phyloP scores from a whole-genome alignment of 2,113 vertebrate genomes.

The Myotis lucifugus region DNA sequence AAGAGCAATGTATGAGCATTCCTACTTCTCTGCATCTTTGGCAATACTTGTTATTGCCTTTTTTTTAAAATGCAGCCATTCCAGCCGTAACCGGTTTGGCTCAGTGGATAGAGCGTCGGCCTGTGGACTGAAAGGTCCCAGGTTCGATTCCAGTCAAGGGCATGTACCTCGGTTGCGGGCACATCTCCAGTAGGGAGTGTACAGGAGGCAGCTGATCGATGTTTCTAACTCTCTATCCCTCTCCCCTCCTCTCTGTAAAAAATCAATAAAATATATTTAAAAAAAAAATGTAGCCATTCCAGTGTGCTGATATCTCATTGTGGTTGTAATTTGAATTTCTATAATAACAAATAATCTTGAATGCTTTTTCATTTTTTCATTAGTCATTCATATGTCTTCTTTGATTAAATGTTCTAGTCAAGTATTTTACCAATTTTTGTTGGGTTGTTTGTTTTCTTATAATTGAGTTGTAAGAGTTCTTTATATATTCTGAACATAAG shows the following conservation, averaged over 20 bases:
- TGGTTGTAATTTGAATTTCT: slow-evolving; percentile 41
- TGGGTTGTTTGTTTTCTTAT: background rate
- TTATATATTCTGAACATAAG: slow-evolving; percentile 41
- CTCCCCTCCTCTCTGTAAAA: no score
- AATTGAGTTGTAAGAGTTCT: slow-evolving; percentile 35
- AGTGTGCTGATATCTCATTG: background rate
- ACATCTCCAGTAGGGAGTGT: no score
- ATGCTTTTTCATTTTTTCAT: background rate
- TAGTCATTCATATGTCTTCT: background rate
- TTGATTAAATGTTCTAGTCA: slow-evolving; percentile 20
- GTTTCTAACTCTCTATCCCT: no score
- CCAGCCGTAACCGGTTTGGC: no score
- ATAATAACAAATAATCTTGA: slow-evolving; percentile 16
- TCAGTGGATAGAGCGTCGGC: no score
- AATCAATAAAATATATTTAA: no score
- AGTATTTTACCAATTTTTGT: background rate
- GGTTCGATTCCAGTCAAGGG: no score
- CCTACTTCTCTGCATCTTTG: background rate
- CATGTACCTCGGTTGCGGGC: no score
- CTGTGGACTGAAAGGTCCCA: no score
- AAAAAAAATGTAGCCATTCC: background rate
- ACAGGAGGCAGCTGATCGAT: no score
- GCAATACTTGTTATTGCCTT: background rate
- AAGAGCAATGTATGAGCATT: background rate
- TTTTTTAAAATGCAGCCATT: background rate